These are phyloP conservation scores for Zaprionus davidi DNA, from an alignment of 1,140 invertebrate genomes.

Conservation along the genomic window DNA sequence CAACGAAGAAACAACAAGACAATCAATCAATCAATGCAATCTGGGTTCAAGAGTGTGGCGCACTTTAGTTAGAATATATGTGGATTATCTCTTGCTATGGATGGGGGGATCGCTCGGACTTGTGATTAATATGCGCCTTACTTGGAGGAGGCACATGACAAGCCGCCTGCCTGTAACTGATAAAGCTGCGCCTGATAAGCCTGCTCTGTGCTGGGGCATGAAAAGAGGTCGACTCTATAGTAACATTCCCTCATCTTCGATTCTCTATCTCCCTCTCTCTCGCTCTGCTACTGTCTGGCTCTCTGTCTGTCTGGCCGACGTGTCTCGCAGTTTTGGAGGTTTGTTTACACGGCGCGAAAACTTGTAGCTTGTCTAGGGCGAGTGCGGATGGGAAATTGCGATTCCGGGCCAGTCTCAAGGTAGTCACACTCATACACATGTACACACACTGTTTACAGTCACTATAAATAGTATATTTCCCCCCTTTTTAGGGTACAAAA, in stretches of 20 bases:
- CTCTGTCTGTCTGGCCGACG: background rate
- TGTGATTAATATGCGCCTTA: slow-evolving; percentile 37
- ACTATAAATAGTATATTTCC: slow-evolving; percentile 33
- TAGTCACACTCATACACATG: background rate
- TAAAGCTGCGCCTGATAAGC: slow-evolving; percentile 67
- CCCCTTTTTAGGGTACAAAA: slow-evolving; percentile 17
- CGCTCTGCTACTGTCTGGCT: background rate
- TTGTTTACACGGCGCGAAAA: slow-evolving; percentile 64
- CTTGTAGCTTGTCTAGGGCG: slow-evolving; percentile 19
- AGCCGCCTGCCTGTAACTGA: slow-evolving; percentile 20
- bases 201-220: slow-evolving; percentile 20
- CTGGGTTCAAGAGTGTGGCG: slow-evolving; percentile 44
- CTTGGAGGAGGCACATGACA: slow-evolving; percentile 24
- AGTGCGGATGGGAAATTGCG: slow-evolving; percentile 21
- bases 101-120: background rate
- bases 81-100: slow-evolving; percentile 19
- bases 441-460: slow-evolving; percentile 5
- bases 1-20: slow-evolving; percentile 36
- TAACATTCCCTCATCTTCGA: slow-evolving; percentile 8
- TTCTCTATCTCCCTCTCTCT: background rate
- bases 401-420: slow-evolving; percentile 53
- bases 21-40: slow-evolving; percentile 53
- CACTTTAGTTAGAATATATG: slow-evolving; percentile 50
- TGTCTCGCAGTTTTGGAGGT: slow-evolving; percentile 53
- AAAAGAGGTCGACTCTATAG: slow-evolving; percentile 33